Conservation (phyloP, 2,113 vertebrate species). For the Pollachius pollachius region DNA sequence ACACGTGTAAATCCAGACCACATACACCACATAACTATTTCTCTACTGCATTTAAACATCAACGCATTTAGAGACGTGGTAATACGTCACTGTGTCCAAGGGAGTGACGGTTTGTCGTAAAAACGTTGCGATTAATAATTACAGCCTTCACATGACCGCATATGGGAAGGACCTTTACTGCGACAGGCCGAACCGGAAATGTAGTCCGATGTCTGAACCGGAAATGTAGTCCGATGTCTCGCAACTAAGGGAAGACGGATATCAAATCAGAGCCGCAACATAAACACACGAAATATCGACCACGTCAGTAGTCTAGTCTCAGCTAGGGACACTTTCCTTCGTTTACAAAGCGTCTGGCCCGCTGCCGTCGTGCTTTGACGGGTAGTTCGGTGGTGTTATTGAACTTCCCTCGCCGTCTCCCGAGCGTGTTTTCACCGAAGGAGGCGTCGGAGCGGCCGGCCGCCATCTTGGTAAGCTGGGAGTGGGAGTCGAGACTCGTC, state of each 20-base stretch:
- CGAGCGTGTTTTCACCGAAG: slow-evolving; percentile 61
- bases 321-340: neutral
- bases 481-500: slow-evolving; percentile 68
- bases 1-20: too few relatives aligned
- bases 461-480: slow-evolving; percentile 79
- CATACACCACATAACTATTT: too few relatives aligned
- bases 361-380: slow-evolving; percentile 13
- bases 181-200: slow-evolving; percentile 66
- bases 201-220: slow-evolving; percentile 54
- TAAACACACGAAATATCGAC: slow-evolving; percentile 27
- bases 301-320: neutral
- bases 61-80: too few relatives aligned
- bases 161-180: slow-evolving; percentile 56
- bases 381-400: slow-evolving; percentile 40
- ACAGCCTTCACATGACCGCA: too few relatives aligned
- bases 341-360: slow-evolving; percentile 2
- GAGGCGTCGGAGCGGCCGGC: slow-evolving; percentile 68
- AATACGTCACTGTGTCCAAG: too few relatives aligned
- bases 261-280: slow-evolving; percentile 36
- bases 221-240: slow-evolving; percentile 56
- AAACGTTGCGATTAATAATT: too few relatives aligned
- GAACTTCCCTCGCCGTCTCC: slow-evolving; percentile 53
- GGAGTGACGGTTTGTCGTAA: too few relatives aligned
- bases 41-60: too few relatives aligned
- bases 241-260: slow-evolving; percentile 36